Evolutionary conservation across 2,888 invertebrate species (phyloP).

Genomic region (Hermaeophaga mercurialis): DNA sequence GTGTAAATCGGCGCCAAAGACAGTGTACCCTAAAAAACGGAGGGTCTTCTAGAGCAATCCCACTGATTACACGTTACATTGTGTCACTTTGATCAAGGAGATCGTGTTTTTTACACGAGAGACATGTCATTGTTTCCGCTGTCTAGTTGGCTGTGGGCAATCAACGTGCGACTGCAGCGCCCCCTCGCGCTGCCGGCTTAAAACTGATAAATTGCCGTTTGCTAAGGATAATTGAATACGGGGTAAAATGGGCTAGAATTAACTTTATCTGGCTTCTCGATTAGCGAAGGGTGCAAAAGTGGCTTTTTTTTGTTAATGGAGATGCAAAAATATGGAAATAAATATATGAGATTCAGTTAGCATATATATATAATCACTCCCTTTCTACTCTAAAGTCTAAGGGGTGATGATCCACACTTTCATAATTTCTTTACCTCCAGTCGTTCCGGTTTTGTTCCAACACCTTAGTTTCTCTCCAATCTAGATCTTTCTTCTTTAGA

Average conservation of each 20-base stretch:
- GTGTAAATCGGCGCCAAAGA: slow-evolving; percentile 25
- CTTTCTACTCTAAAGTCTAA: too few relatives aligned
- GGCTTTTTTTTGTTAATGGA: too few relatives aligned
- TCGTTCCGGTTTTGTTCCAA: too few relatives aligned
- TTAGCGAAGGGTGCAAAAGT: background rate
- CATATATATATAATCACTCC: too few relatives aligned
- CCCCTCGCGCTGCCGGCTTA: slow-evolving; percentile 34
- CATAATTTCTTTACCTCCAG: too few relatives aligned
- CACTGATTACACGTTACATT: slow-evolving; percentile 56
- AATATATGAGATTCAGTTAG: too few relatives aligned
- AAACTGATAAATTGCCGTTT: slow-evolving; percentile 43
- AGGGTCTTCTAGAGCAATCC: slow-evolving; percentile 28
- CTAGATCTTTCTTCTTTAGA: too few relatives aligned
- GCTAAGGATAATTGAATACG: slow-evolving; percentile 38
- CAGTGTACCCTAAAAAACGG: slow-evolving; percentile 18
- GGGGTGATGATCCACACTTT: too few relatives aligned
- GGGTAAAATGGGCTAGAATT: slow-evolving; percentile 29
- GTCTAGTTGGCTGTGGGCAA: slow-evolving; percentile 37
- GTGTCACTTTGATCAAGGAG: slow-evolving; percentile 55
- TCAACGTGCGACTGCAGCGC: slow-evolving; percentile 33
- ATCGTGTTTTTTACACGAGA: slow-evolving; percentile 55
- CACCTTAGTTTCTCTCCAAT: too few relatives aligned
- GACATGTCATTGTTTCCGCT: slow-evolving; percentile 55
- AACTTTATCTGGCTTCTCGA: slow-evolving; percentile 24
- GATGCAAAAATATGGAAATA: too few relatives aligned